Conservation (phyloP, 1,140 invertebrate species). For the Parapsyche elsis region DNA sequence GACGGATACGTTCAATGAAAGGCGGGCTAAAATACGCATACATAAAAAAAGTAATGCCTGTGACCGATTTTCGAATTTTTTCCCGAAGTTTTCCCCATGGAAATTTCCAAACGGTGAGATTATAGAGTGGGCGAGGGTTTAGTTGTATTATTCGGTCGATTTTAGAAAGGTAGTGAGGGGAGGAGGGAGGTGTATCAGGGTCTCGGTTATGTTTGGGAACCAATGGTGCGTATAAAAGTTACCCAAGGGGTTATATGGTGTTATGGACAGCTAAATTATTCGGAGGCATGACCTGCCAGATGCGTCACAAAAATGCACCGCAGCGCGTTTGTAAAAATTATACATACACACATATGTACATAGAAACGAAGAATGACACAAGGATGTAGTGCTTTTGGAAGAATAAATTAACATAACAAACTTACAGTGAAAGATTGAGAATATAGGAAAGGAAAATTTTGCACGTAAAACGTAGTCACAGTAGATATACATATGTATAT, state of each 20-base stretch:
- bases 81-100: background rate
- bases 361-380: too few relatives aligned
- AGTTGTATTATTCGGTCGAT: background rate
- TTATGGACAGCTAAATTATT: constrained; percentile 28
- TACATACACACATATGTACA: background rate
- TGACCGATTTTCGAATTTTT: background rate
- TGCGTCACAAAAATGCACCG: constrained; percentile 13
- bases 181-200: too few relatives aligned
- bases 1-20: background rate
- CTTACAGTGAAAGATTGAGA: too few relatives aligned
- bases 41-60: background rate
- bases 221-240: constrained; percentile 34
- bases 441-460: too few relatives aligned
- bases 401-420: too few relatives aligned
- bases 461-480: too few relatives aligned
- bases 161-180: too few relatives aligned
- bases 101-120: background rate
- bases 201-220: background rate
- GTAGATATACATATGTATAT: too few relatives aligned
- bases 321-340: background rate
- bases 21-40: background rate
- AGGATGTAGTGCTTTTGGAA: too few relatives aligned
- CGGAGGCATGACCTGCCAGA: constrained; percentile 1
- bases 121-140: background rate
- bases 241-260: background rate